Evolutionary conservation across 92 coral and sea anemone species (phyloP), one percentile per base, ranked within the genome.

Genomic region (Zoanthus sansibaricus): DNA sequence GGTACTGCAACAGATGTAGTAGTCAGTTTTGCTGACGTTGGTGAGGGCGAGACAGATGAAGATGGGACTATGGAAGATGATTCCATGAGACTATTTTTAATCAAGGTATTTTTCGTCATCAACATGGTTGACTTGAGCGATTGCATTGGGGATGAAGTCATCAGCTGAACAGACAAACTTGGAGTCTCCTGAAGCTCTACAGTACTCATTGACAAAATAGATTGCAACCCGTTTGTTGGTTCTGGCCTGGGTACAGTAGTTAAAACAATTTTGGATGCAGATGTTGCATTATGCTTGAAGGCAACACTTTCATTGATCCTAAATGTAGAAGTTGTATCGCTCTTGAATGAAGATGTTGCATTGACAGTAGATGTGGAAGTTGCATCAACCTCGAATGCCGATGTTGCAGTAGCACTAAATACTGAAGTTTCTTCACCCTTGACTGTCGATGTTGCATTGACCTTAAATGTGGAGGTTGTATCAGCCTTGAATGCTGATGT

Each of bases 1-100:
- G 85, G 85, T 80, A 45, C 46, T 21, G 21, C 85, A 15, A 49
- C 47, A 45, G 85, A 80, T 21, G 85, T 44, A 42, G 77, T 56
- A 56, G 56, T 76, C 48, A 20, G 48, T 16, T 54, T 74, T 18
- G 21, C 17, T 10, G 77, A 67, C 48, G 92, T 42, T 21, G 87
- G 61, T 68, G 86, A 83, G 32, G 71, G 56, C 0, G 87, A 33
- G 25, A 87, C 62, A 17, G 78, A 51, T 11, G 92, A 84, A 45
- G 86, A 52, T 20, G 47, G 74, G 31, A 79, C 74, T 10, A 21
- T 17, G 37, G 42, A 31, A 45, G 86, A 31, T 54, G 86, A 10
- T 21, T 13, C 79, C 46, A 31, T 83, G 49, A 72, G 15, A 76
- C 86, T 46, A 10, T 56, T 56, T 69, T 48, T 54, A 52, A 71